Evolutionary conservation across 2,888 invertebrate genomes (phyloP), one percentile per base, ranked within the genome.

Genomic region (Drosophila algonquin): DNA sequence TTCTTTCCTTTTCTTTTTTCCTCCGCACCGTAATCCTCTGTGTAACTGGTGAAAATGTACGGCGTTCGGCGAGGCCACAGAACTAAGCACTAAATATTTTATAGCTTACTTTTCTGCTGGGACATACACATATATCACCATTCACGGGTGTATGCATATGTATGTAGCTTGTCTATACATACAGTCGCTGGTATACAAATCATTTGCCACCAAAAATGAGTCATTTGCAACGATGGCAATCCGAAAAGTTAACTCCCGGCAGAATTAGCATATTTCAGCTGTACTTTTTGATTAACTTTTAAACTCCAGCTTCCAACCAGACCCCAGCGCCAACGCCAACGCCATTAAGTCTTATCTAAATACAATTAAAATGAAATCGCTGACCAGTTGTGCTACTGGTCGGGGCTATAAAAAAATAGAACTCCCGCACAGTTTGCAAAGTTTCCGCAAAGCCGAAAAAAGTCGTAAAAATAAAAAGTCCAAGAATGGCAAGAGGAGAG

Each of bases 31-130:
- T 50, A 51, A 57, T 52, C 24, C 65, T 24, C 52, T 18, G 47
- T 14, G 47, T 14, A 60, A 53, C 58, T 59, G 18, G 32, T 21
- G 45, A 56, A 70, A 54, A 71, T 59, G 71, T 58, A 30, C 30
- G 30, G 30, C 30, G 30, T 30, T 52, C 55, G 48, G 18, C 50
- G 59, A 67, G 69, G 73, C 71, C 81, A 77, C 68, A 74, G 59
- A 72, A 77, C 77, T 83, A 73, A 79, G 75, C 77, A 86, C 83
- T 79, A 83, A 83, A 86, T 83, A 83, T 83, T 83, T 83, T 75
- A 83, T 83, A 60, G 81, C 79, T 56, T 46, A 60, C 63, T 60
- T 51, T 21, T 57, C 45, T 63, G 67, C 63, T 52, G 55, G 44
- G 51, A 50, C 64, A 14, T 64, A 35, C 16, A 32, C 27, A 44